Base-by-base conservation (phyloP, 2,797 vertebrate genomes). In the Platyrinchus mystaceus region DNA sequence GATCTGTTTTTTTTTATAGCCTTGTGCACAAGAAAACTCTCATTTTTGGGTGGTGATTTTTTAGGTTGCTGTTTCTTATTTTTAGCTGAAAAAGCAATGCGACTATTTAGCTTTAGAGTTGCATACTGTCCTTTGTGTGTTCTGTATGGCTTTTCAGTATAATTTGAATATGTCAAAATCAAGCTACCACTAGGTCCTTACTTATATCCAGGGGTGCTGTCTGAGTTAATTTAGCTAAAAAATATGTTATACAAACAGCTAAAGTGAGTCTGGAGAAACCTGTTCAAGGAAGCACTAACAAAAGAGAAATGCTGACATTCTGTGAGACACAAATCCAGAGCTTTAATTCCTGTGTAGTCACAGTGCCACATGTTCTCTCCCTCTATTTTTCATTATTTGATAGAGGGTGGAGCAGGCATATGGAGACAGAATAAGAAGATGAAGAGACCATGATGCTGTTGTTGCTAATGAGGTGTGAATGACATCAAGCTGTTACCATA, bases 171-270 rank as follows among this genome's bases (percentile, higher is more conserved):
- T 37, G 12, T 14, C 6, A 82, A 70, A 80, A 91, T 70, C 17
- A 91, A 71, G 22, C 13, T 44, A 66, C 43, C 22, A 7, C 82
- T 52, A 53, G 2, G 2, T 84, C 86, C 28, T 32, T 91, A 30
- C 9, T 58, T 70, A 46, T 41, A 26, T 26, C 30, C 12, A 73
- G 28, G 17, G 3, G 5, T 43, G 16, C 20, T 90, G 4, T 67
- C n/a, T 94, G 36, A 89, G 37, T 94, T 92, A 85, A 77, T 93
- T 92, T 88, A 95, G 64, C 92, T 87, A 50, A 37, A 24, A 74
- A 75, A 63, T 85, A 67, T 20, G 27, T 68, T 64, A 28, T 67
- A 76, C 30, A 94, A 89, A 92, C 41, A 94, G 4, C 22, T 66
- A 56, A 76, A 89, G 2, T 27, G 32, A 85, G n/a, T n/a, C n/a